phyloP scores from a whole-genome alignment of 2,888 invertebrate species.

The Lamellibrachia columna region DNA sequence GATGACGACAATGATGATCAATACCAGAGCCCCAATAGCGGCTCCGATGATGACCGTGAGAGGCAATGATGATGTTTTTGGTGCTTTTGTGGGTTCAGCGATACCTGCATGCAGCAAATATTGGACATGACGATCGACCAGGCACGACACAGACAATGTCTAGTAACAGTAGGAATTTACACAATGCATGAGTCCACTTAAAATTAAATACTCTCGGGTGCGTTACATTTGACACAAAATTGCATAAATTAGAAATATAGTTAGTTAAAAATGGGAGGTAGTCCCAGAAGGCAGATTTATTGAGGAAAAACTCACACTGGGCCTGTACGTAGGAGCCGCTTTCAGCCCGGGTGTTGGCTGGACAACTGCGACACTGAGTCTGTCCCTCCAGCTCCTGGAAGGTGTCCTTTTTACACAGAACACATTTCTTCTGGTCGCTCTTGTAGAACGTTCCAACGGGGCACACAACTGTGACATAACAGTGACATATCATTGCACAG shows the following conservation, averaged over 20 bases:
- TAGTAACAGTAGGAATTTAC: background rate
- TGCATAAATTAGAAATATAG: too few species aligned
- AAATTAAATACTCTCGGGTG: background rate
- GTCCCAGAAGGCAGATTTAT: too few species aligned
- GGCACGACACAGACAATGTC: background rate
- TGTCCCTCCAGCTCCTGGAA: constrained; percentile 22
- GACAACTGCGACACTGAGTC: constrained; percentile 13
- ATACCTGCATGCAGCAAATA: background rate
- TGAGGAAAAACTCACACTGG: background rate
- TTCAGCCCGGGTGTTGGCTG: background rate
- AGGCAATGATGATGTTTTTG: background rate
- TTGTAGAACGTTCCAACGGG: background rate
- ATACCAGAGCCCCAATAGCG: background rate
- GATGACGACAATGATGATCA: background rate
- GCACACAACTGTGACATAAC: constrained; percentile 16
- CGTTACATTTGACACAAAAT: too few species aligned
- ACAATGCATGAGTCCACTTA: background rate
- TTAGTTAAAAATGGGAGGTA: too few species aligned
- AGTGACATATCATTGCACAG: background rate
- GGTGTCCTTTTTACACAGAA: background rate
- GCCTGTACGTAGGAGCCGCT: background rate
- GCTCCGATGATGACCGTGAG: background rate
- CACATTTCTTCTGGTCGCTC: background rate
- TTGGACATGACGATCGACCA: background rate
- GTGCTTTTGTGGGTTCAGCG: background rate